Conservation (phyloP, 2,113 vertebrate species). For the Marmota flaviventris region DNA sequence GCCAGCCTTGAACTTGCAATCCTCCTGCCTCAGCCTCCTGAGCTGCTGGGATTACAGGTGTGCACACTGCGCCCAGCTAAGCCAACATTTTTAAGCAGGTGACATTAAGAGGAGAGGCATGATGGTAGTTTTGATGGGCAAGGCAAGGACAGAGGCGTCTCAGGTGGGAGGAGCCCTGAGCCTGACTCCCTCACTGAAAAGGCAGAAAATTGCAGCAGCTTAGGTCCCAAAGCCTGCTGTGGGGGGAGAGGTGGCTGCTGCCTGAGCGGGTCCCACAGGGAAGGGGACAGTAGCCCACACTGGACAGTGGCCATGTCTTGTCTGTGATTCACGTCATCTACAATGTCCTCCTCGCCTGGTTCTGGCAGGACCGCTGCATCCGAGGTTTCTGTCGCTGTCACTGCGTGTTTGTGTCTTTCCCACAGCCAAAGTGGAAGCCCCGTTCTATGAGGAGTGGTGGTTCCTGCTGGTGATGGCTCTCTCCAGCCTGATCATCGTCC, state of each 20-base stretch:
- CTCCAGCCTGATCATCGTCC: constrained; percentile 94
- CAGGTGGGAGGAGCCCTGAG: rapidly evolving
- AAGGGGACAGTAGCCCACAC: rapidly evolving
- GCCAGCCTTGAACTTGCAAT: too few relatives aligned
- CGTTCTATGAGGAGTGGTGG: constrained; percentile 99
- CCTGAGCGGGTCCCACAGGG: not conserved
- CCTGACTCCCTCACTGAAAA: not conserved
- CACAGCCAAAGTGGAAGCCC: constrained; percentile 92
- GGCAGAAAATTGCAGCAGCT: too few relatives aligned
- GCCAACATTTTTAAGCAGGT: not conserved
- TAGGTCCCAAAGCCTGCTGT: not conserved
- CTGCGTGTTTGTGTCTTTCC: not conserved
- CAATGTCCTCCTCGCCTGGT: rapidly evolving
- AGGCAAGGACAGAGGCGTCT: not conserved
- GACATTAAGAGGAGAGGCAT: not conserved
- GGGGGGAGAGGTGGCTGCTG: rapidly evolving
- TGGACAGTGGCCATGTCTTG: rapidly evolving
- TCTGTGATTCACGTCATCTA: rapidly evolving
- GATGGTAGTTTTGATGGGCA: not conserved
- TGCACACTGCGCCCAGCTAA: too few relatives aligned
- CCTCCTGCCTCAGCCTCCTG: too few relatives aligned
- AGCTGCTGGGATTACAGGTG: too few relatives aligned
- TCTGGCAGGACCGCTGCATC: rapidly evolving
- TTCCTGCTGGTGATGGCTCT: constrained; percentile 96
- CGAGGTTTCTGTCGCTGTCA: rapidly evolving